A percentile compares a stretch with the other conserved stretches of the same genome.
These are phyloP conservation scores for Halcyon chelicuti DNA, from an alignment of 2,797 vertebrate species.

Conservation along the genomic window DNA sequence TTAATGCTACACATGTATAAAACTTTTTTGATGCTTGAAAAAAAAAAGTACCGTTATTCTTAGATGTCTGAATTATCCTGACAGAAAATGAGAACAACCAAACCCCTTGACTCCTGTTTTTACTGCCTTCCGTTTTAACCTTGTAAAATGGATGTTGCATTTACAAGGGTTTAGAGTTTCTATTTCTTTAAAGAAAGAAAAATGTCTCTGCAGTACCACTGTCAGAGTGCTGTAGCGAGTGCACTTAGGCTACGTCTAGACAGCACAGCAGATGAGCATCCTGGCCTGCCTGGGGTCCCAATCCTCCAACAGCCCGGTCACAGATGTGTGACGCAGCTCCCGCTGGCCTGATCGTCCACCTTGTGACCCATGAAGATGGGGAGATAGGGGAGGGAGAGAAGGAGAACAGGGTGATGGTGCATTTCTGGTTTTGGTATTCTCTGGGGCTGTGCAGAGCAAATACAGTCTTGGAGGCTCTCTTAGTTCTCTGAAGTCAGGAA, in stretches of 20 bases:
- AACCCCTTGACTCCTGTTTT: background rate
- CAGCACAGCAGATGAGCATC: background rate
- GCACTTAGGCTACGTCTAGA: background rate
- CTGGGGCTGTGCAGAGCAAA: background rate
- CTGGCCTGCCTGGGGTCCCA: background rate
- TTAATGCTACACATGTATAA: background rate
- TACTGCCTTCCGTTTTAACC: background rate
- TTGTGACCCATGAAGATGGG: background rate
- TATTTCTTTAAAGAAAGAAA: background rate
- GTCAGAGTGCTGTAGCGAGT: background rate
- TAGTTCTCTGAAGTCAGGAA: background rate
- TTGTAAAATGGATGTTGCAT: background rate
- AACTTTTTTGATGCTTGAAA: background rate
- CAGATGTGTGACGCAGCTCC: background rate
- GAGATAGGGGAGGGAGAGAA: background rate
- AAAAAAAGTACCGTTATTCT: background rate
- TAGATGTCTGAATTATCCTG: background rate
- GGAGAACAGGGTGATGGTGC: background rate
- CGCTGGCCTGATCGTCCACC: background rate
- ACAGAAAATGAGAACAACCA: background rate
- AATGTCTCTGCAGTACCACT: background rate
- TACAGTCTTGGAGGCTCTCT: background rate
- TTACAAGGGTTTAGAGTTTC: background rate
- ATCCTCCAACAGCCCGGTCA: rapidly evolving
- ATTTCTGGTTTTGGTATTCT: background rate